Evolutionary conservation across 2,797 vertebrate genomes (phyloP), one percentile per base, ranked within the genome.

Genomic region (Tokudaia muenninki): DNA sequence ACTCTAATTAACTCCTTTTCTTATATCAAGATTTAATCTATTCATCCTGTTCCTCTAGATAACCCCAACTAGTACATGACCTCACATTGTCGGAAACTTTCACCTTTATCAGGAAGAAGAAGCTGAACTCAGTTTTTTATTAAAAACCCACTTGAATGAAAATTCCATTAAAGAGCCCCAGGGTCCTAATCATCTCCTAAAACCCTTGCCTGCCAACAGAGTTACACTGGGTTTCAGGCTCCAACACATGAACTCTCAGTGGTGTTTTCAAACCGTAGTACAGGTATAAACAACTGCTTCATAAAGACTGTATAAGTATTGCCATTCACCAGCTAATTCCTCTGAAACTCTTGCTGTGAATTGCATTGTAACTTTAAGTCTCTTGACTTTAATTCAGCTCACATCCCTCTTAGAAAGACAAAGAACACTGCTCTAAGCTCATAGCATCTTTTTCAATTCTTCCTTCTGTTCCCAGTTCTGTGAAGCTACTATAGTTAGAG

Each of bases 241-340:
- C n/a, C 8, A 80, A 50, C 75, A 80, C 41, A 52, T 63, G 14
- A 94, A 87, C 26, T n/a, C 52, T 72, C 31, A 17, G 13, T 65
- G 41, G 16, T 6, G 3, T 44, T 67, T 34, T 79, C 80, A 91
- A 91, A 72, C 52, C 34, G 72, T 34, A 59, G 34, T 24, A 61
- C 9, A 9, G 19, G n/a, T 63, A 26, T 77, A 82, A 94, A 70
- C 82, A 75, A 91, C 75, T 57, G 13, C 79, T 94, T 70, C 88
- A 55, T 87, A 94, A 61, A 87, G 10, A 67, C 19, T 9, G 3
- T 95, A 61, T 90, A 78, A 72, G 65, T 92, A 75, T 63, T 91
- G 82, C n/a, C 91, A 29, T 65, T 93, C 77, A 10, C 17, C 55
- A 81, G 37, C 22, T 59, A 65, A 57, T 72, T 70, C 16, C 41